phyloP scores from a whole-genome alignment of 2,888 invertebrate species.

The Pterostichus madidus region DNA sequence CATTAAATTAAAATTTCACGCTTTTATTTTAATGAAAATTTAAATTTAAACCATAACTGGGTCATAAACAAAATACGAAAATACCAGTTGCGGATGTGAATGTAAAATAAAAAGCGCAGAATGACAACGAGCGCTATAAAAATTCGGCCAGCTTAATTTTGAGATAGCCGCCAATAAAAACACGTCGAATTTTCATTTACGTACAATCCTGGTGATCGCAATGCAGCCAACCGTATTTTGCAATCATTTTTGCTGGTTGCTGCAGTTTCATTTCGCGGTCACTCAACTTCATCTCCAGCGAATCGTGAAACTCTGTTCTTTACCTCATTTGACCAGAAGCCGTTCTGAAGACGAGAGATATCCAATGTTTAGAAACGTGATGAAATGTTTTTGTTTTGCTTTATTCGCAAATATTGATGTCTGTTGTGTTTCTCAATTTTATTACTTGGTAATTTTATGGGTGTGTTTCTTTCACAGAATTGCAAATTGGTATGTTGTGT shows the following conservation, averaged over 20 bases:
- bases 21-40: slow-evolving; percentile 13
- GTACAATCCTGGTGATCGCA: slow-evolving; percentile 21
- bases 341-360: not conserved
- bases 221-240: slow-evolving; percentile 43
- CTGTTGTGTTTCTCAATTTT: slow-evolving; percentile 6
- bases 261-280: slow-evolving; percentile 55
- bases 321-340: slow-evolving; percentile 31
- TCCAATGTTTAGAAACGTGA: slow-evolving; percentile 36
- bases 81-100: slow-evolving; percentile 33
- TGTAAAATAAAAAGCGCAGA: slow-evolving; percentile 35
- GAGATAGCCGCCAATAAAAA: slow-evolving; percentile 42
- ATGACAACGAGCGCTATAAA: slow-evolving; percentile 38
- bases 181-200: slow-evolving; percentile 39
- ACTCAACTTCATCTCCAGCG: slow-evolving; percentile 51
- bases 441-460: slow-evolving; percentile 29
- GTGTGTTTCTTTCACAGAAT: slow-evolving; percentile 22
- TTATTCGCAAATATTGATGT: slow-evolving; percentile 26
- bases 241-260: slow-evolving; percentile 54
- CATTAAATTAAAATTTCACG: slow-evolving; percentile 42
- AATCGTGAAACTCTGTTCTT: slow-evolving; percentile 42
- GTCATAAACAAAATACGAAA: slow-evolving; percentile 50
- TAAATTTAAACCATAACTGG: slow-evolving; percentile 32
- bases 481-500: not conserved
- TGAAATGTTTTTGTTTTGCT: slow-evolving; percentile 28
- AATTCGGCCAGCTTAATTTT: slow-evolving; percentile 42